Conservation (phyloP, 2,888 invertebrate genomes). For the Diarsia brunnea region DNA sequence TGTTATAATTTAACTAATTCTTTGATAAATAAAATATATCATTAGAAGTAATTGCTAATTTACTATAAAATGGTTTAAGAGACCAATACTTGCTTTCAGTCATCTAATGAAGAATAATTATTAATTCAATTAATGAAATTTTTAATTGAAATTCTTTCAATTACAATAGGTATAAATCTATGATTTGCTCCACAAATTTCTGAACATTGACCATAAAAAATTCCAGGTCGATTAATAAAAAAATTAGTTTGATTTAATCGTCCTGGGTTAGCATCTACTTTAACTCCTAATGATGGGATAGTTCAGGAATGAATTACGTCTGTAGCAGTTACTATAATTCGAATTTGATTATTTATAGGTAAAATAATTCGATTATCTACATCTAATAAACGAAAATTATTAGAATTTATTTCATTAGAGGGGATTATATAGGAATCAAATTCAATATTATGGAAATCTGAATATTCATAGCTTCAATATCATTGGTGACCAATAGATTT, state of each 20-base stretch:
- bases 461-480: slow-evolving; percentile 93
- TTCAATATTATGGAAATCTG: slow-evolving; percentile 91
- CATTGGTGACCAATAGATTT: slow-evolving; percentile 93
- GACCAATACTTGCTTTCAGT: slow-evolving; percentile 93
- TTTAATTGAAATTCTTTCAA: slow-evolving; percentile 90
- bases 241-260: slow-evolving; percentile 92
- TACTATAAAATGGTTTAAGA: slow-evolving; percentile 93
- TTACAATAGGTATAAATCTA: slow-evolving; percentile 94
- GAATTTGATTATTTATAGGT: slow-evolving; percentile 92
- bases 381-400: slow-evolving; percentile 91
- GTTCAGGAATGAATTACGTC: slow-evolving; percentile 93
- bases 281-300: slow-evolving; percentile 91
- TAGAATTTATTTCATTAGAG: slow-evolving; percentile 75
- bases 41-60: slow-evolving; percentile 92
- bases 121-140: slow-evolving; percentile 91
- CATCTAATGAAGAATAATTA: slow-evolving; percentile 91
- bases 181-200: slow-evolving; percentile 96
- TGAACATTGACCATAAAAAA: slow-evolving; percentile 94
- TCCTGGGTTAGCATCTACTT: slow-evolving; percentile 92
- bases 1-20: slow-evolving; percentile 90
- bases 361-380: slow-evolving; percentile 92
- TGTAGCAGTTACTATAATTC: slow-evolving; percentile 91
- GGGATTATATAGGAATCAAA: slow-evolving; percentile 92
- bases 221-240: slow-evolving; percentile 91
- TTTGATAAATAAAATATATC: slow-evolving; percentile 77